Percentiles rank a stretch among this genome's conserved stretches.
These are phyloP conservation scores for Umimayanthus kanabou DNA, from an alignment of 92 coral and sea anemone species.

Conservation along the genomic window DNA sequence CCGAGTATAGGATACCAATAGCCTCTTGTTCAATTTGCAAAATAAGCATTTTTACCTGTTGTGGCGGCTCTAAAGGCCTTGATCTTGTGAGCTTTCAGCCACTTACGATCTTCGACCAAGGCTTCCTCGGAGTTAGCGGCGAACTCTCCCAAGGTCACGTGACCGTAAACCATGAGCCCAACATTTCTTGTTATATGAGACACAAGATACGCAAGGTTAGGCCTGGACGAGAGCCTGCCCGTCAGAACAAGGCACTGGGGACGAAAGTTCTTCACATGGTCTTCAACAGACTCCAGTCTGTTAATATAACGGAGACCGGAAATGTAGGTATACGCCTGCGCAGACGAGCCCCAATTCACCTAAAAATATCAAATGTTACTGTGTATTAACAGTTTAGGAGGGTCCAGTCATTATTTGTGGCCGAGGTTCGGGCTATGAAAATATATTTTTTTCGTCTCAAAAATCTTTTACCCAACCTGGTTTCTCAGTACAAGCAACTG, in stretches of 20 bases:
- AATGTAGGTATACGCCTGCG: constrained; percentile 90
- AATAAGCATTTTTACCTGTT: constrained; percentile 59
- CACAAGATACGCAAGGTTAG: constrained; percentile 68
- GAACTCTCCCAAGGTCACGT: constrained; percentile 56
- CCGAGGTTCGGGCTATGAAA: too few species aligned
- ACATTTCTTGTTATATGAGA: constrained; percentile 92
- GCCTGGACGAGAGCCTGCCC: constrained; percentile 74
- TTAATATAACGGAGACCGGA: constrained; percentile 77
- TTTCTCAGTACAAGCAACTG: too few species aligned
- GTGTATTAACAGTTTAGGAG: too few species aligned
- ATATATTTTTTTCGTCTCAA: too few species aligned
- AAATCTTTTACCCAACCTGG: too few species aligned
- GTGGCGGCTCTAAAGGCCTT: constrained; percentile 86
- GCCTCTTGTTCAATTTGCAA: neutral
- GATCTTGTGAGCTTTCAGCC: constrained; percentile 82
- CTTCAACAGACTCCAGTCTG: constrained; percentile 76
- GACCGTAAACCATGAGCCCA: constrained; percentile 89
- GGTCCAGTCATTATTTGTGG: too few species aligned
- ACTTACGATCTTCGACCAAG: constrained; percentile 58
- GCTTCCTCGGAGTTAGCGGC: constrained; percentile 54
- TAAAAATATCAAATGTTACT: constrained; percentile 6
- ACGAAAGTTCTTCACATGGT: constrained; percentile 97
- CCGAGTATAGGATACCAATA: too few species aligned
- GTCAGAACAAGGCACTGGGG: constrained; percentile 94
- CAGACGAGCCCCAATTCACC: constrained; percentile 99